Evolutionary conservation across 2,797 vertebrate genomes (phyloP).

Genomic region (Mormyrus hasselquistii): DNA sequence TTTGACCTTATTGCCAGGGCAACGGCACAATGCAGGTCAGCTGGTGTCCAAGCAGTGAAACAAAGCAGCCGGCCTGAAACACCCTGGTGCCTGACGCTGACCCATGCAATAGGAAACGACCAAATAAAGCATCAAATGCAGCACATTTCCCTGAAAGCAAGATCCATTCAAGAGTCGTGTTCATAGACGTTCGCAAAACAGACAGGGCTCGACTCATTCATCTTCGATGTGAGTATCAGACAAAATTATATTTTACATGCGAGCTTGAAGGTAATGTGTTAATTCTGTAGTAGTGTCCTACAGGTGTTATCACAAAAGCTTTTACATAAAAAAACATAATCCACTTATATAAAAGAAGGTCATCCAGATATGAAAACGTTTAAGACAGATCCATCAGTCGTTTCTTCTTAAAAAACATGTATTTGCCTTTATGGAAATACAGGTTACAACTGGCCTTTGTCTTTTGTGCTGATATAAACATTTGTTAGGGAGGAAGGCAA

Average conservation of each 20-base stretch:
- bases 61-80: background rate
- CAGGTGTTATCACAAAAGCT: background rate
- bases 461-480: background rate
- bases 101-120: background rate
- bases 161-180: background rate
- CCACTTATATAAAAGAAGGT: background rate
- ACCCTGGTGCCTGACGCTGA: background rate
- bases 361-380: background rate
- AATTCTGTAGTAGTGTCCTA: background rate
- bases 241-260: background rate
- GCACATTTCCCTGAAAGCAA: background rate
- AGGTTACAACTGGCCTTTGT: background rate
- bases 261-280: background rate
- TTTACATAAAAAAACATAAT: background rate
- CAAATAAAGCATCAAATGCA: background rate
- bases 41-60: background rate
- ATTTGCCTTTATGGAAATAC: background rate
- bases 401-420: background rate
- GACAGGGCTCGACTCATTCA: background rate
- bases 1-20: background rate
- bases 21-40: background rate
- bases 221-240: background rate
- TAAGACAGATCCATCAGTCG: background rate
- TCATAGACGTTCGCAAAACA: background rate
- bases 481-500: background rate